These are phyloP conservation scores for Pseudonaja textilis DNA, from an alignment of 2,113 vertebrate genomes.

Conservation along the genomic window DNA sequence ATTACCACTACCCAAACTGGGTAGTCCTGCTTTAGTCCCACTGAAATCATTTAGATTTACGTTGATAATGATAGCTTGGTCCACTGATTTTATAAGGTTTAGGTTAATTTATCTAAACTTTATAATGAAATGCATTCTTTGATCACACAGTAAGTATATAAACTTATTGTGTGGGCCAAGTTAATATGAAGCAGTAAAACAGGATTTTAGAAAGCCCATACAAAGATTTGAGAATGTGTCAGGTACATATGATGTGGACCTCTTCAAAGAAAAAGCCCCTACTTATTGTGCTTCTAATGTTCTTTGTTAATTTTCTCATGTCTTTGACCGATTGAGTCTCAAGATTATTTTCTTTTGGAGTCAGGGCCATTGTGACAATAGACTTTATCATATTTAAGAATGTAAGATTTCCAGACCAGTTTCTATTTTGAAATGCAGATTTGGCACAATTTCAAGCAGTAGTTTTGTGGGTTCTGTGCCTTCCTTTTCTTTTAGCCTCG, in stretches of 20 bases:
- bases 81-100: neutral
- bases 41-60: neutral
- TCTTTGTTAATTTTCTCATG: neutral
- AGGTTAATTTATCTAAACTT: neutral
- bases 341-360: neutral
- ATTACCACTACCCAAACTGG: neutral
- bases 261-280: neutral
- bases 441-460: neutral
- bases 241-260: neutral
- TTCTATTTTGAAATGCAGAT: neutral
- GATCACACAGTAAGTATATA: neutral
- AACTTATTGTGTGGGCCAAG: neutral
- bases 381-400: neutral
- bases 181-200: neutral
- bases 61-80: neutral
- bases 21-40: neutral
- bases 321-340: neutral
- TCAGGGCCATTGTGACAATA: neutral
- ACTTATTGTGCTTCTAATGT: neutral
- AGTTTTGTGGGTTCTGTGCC: neutral
- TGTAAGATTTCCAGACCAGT: neutral
- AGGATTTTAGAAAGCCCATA: neutral
- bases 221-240: neutral
- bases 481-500: fast-evolving
- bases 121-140: neutral